Evolutionary conservation across 2,797 vertebrate species (phyloP), one percentile per base, ranked within the genome.

Genomic region (Tenualosa ilisha): DNA sequence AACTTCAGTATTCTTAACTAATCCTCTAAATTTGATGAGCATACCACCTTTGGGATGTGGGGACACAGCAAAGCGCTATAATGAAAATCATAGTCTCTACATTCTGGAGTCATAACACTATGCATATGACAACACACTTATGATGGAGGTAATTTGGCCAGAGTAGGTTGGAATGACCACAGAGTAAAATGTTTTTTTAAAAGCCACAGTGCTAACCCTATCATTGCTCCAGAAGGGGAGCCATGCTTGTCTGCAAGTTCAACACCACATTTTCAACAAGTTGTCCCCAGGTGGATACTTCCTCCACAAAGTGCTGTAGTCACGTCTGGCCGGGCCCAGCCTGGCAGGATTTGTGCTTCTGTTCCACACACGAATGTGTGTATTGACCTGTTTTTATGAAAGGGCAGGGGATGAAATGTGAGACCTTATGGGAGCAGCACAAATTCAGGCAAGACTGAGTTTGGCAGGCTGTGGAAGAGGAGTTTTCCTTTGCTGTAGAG

Each of bases 361-460:
- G 37, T 79, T 79, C 17, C 40, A 20, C 40, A 43, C 20, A 17
- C 17, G 72, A 79, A 17, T 22, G 40, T 79, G 72, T 79, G 40
- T 79, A 46, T 79, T 79, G 72, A 79, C 37, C 72, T 79, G 72
- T 79, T 79, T 79, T 79, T 79, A 79, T 79, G 40, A 79, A 79
- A 79, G 72, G 72, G 37, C 72, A 46, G 72, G 37, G 72, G 72
- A 79, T 46, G 72, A 79, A 79, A 79, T 79, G 40, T 46, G 72
- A 79, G 72, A 9, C 6, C 72, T 20, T 37, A 22, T 40, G 72
- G 72, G 40, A 79, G 6, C 37, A 8, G 72, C 72, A 43, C 40
- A 79, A 46, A 79, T 46, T 20, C 72, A 46, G 40, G 72, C 72
- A 46, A 46, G 37, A 22, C 43, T 79, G 37, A 79, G 72, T 22